Evolutionary conservation across 2,797 vertebrate genomes (phyloP), one percentile per base, ranked within the genome.

Genomic region (Coregonus ussuriensis): DNA sequence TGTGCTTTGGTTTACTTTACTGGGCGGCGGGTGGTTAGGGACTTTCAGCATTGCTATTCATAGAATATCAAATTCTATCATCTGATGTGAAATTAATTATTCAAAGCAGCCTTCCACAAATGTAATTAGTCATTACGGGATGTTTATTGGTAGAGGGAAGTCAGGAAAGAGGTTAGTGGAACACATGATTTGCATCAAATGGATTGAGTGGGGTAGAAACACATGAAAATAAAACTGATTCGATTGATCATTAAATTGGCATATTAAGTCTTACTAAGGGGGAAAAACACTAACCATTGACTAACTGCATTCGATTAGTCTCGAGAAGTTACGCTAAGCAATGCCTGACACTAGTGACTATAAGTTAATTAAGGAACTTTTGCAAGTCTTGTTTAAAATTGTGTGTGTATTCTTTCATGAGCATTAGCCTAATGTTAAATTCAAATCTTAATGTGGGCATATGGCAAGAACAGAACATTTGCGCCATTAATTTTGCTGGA

Each of bases 41-140:
- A 72, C 33, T 16, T 51, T 31, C 69, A 21, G 72, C 71, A 69
- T 73, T 72, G 80, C 79, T 81, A 85, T 80, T 87, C 74, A 77
- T 72, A 72, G 76, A 82, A 80, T 69, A 79, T 82, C 53, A 77
- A 82, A 74, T 82, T 76, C 79, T 72, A n/a, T 80, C 80, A 81
- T 83, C 81, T 83, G 77, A 29, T 72, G 65, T 73, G 15, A 29
- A 51, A 77, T 84, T 77, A 84, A 84, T 84, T 74, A 84, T 84
- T 84, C 51, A 37, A 71, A 33, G 52, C 6, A 6, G 51, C 51
- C 73, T 72, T 72, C 69, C 65, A 56, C 69, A 76, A 72, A 76
- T 72, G 80, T 81, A 84, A 86, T 86, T 79, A 80, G 67, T 72
- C 77, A 79, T 79, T 85, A 83, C 74, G 74, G 71, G 77, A 80